Evolutionary conservation across 2,113 vertebrate genomes (phyloP), one percentile per base, ranked within the genome.

Genomic region (Semnornis frantzii): DNA sequence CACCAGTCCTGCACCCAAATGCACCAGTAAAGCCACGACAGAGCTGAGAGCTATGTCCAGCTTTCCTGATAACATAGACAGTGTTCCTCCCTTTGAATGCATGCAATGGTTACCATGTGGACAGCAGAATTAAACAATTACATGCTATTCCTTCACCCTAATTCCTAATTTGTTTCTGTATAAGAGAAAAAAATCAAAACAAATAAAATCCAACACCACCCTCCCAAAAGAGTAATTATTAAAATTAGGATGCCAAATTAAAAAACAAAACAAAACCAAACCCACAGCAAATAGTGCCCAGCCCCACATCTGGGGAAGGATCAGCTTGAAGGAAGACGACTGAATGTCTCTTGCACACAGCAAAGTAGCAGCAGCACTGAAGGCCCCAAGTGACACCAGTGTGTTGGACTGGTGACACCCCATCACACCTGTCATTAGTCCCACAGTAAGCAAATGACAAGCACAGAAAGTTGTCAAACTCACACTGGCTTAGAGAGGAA

Each of bases 61-160:
- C 30, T 63, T 59, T 63, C 70, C 9, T 1, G 1, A 6, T 21
- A 69, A 27, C 8, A 20, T 39, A 7, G 21, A 48, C 0, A 6
- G 24, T 34, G 1, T 31, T 81, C 84, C n/a, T 75, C 20, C 63
- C 74, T 72, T 44, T 31, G 59, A 62, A 62, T 18, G 11, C 0
- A 0, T 25, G 68, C 59, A 69, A 1, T 5, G 23, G 31, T 60
- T 52, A 57, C 10, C 9, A 13, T 0, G 10, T 8, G 21, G 20
- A 55, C 21, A 48, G 46, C 33, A 75, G 44, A 55, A 58, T 13
- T 3, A 46, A 71, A 69, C 4, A 55, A 11, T 6, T 52, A 30
- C 58, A 50, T 39, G 10, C 4, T 25, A 6, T 66, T 55, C 28
- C 21, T 9, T 62, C 21, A 30, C 15, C 8, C 15, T 54, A 15